Evolutionary conservation across 2,113 vertebrate genomes (phyloP).

Genomic region (Neogale vison): DNA sequence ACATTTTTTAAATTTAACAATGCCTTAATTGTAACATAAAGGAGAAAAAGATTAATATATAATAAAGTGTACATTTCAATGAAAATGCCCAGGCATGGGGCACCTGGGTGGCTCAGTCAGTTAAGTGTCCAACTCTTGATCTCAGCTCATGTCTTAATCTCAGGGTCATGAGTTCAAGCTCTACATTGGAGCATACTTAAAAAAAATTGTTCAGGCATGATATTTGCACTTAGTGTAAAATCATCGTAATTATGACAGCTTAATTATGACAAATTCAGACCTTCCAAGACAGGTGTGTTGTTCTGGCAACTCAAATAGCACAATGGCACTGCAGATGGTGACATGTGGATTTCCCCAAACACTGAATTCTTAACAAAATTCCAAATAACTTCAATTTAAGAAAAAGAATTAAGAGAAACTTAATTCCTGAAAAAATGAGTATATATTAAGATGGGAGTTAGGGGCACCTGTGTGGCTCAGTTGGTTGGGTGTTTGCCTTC

Average conservation of each 20-base stretch:
- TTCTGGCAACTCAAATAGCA: conserved; percentile 21
- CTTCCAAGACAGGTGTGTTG: neutral
- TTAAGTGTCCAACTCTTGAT: neutral
- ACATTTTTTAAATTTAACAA: conserved; percentile 21
- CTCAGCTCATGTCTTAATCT: neutral
- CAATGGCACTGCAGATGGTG: neutral
- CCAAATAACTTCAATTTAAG: conserved; percentile 44
- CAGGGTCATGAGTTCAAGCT: neutral
- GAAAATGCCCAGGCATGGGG: neutral
- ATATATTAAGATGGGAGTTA: neutral
- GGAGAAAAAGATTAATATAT: neutral
- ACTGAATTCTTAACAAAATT: conserved; percentile 28
- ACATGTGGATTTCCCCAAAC: neutral
- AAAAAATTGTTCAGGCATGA: neutral
- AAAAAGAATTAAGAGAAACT: conserved; percentile 27
- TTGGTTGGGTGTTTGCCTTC: neutral
- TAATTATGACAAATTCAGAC: neutral
- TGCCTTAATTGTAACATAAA: neutral
- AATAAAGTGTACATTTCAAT: neutral
- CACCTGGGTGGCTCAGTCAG: neutral
- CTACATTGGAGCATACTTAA: neutral
- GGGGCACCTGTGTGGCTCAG: neutral
- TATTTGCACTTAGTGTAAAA: neutral
- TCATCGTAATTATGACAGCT: neutral
- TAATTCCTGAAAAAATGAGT: conserved; percentile 3